These are phyloP conservation scores for Macroglossus sobrinus DNA, from an alignment of 2,113 vertebrate species.

Conservation along the genomic window DNA sequence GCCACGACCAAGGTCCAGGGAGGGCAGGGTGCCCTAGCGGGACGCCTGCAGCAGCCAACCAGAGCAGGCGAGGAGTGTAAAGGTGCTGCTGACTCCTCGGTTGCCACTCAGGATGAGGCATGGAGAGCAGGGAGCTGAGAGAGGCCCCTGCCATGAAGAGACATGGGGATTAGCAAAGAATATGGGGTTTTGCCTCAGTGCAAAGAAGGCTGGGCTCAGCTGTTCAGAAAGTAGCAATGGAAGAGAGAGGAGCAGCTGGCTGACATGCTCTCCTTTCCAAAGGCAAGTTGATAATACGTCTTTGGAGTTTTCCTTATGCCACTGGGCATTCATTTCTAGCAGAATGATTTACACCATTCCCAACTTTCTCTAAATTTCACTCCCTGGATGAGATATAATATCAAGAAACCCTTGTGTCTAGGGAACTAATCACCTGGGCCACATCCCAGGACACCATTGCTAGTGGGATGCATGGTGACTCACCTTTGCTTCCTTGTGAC, in stretches of 20 bases:
- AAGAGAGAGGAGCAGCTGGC: background rate
- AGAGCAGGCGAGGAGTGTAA: background rate
- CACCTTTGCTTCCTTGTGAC: background rate
- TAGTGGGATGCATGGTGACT: background rate
- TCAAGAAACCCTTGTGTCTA: background rate
- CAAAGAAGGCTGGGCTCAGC: background rate
- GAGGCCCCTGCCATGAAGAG: background rate
- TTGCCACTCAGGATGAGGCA: too few species aligned
- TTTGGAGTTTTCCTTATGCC: background rate
- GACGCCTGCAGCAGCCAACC: background rate
- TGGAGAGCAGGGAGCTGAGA: background rate
- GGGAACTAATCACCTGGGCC: background rate
- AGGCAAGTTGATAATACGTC: background rate
- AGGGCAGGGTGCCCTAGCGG: background rate
- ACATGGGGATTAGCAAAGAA: background rate
- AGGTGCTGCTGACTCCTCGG: background rate
- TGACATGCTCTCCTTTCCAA: background rate
- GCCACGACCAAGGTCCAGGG: background rate
- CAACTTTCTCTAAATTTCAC: background rate
- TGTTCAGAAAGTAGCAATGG: background rate
- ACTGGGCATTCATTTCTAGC: background rate
- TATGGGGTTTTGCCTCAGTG: background rate
- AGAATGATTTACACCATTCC: background rate
- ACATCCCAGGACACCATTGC: background rate
- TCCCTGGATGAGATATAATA: background rate